Conservation (phyloP, 1,140 invertebrate species). For the Schlechtendalia chinensis region DNA sequence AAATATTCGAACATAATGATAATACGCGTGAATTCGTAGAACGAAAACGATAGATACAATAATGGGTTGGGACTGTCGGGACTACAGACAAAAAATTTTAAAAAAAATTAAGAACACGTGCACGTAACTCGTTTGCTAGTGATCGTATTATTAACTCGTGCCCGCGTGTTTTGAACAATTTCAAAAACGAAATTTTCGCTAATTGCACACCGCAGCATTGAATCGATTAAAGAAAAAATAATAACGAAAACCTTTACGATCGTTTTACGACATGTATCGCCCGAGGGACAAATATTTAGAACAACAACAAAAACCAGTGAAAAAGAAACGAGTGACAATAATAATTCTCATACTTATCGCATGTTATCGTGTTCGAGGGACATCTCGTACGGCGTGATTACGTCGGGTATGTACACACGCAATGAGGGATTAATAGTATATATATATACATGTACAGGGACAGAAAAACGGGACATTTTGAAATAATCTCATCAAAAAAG, state of each 20-base stretch:
- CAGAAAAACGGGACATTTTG: too few species aligned
- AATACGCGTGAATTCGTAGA: not conserved
- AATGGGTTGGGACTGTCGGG: not conserved
- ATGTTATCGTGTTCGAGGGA: too few species aligned
- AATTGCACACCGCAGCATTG: not conserved
- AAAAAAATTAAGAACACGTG: not conserved
- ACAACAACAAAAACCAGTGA: too few species aligned
- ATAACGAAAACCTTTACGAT: not conserved
- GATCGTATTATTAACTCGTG: not conserved
- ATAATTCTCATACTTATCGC: too few species aligned
- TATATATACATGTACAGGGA: too few species aligned
- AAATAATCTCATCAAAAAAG: too few species aligned
- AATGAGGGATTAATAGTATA: too few species aligned
- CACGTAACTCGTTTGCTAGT: not conserved
- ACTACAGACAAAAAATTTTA: not conserved
- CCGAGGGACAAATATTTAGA: not conserved
- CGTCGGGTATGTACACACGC: too few species aligned
- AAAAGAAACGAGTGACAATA: too few species aligned
- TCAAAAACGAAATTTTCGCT: not conserved
- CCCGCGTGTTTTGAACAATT: not conserved
- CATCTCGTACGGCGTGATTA: too few species aligned
- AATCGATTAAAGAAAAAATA: not conserved
- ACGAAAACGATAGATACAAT: not conserved
- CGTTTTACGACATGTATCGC: not conserved
- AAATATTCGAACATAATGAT: not conserved